phyloP scores from a whole-genome alignment of 2,797 vertebrate species.

The Urocyon cinereoargenteus region DNA sequence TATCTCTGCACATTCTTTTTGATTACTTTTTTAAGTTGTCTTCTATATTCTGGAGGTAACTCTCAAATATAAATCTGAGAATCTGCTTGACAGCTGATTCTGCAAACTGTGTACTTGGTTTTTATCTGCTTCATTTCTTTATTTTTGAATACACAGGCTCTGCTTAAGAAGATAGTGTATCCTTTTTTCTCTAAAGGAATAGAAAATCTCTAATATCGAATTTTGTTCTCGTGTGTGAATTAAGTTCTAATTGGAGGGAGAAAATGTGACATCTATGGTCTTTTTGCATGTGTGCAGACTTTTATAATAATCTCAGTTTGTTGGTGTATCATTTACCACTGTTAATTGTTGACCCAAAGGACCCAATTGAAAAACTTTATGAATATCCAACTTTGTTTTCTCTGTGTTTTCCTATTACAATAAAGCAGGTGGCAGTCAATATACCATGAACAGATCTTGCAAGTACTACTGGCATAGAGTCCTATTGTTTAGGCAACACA shows the following conservation, averaged over 20 bases:
- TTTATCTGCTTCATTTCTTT: not conserved
- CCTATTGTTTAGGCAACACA: not conserved
- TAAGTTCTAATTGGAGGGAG: not conserved
- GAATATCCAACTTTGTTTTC: slow-evolving; percentile 41
- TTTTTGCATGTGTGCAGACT: not conserved
- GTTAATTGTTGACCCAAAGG: not conserved
- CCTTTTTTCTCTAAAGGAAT: not conserved
- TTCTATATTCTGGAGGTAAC: not conserved
- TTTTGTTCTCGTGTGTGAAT: not conserved
- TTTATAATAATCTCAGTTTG: not conserved
- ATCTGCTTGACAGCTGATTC: not conserved
- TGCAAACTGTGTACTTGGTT: not conserved
- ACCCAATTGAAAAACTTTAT: not conserved
- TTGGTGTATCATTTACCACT: not conserved
- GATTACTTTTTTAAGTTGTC: not conserved
- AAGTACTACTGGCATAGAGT: not conserved
- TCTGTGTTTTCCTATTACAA: slow-evolving; percentile 1
- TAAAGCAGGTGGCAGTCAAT: slow-evolving; percentile 59
- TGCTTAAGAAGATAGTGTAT: not conserved
- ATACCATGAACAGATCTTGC: not conserved
- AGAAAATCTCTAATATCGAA: not conserved
- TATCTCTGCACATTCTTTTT: not conserved
- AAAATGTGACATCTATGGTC: not conserved
- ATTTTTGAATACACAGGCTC: not conserved
- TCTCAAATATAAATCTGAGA: not conserved